Evolutionary conservation across 2,888 invertebrate genomes (phyloP), one percentile per base, ranked within the genome.

Genomic region (Caenorhabditis sulstoni): DNA sequence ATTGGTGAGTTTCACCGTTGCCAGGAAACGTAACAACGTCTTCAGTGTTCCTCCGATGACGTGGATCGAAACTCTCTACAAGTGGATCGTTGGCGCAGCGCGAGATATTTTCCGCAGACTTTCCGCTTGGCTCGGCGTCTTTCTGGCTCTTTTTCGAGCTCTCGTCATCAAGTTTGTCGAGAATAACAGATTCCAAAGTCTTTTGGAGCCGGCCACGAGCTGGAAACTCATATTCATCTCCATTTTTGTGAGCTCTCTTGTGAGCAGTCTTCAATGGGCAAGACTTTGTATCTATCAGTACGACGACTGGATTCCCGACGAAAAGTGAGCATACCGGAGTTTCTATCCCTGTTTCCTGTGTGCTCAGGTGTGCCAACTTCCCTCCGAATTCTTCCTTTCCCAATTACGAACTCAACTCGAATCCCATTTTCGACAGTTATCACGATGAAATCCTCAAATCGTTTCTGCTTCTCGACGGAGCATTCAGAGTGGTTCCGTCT

Each of bases 21-120:
- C n/a, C n/a, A n/a, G n/a, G n/a, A 7, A 29, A 29, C 29, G 29
- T 29, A 3, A 29, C 7, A 29, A 29, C 29, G 29, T 29, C 29
- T 65, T 5, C 65, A 65, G 65, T 22, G 18, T 9, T 9, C 55
- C 55, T 12, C 53, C 44, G 0, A 11, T 35, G 4, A 39, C 65
- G 1, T 29, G 35, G 29, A 0, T 55, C 45, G 18, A 7, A 5
- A n/a, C 12, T 1, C 35, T 45, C 7, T 45, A n/a, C 9, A 23
- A 29, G 9, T 65, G 65, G 65, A 45, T 65, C 0, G 0, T 35
- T 20, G 39, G 16, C 8, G 45, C 45, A n/a, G 16, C 37, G 20
- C 44, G 45, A 35, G 65, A 65, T 45, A 45, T 50, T 3, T 55
- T 65, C 29, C 53, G 65, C 0, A 14, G 65, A 11, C 53, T 55